Conservation (phyloP, 2,797 vertebrate species). For the Masticophis lateralis region DNA sequence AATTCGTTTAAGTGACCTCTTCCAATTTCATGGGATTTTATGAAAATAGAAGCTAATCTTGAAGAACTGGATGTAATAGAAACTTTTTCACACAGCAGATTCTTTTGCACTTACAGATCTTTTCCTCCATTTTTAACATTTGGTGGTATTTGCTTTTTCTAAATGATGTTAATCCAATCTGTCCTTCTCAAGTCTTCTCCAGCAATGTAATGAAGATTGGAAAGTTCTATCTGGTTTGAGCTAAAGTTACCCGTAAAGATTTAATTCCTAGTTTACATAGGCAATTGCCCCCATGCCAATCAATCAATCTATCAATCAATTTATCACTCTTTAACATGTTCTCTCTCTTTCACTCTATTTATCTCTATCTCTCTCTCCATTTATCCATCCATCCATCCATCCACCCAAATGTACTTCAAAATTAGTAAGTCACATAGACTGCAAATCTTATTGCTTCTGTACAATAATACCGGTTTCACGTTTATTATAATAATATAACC, state of each 20-base stretch:
- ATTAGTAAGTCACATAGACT: neutral
- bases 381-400: neutral
- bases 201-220: neutral
- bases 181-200: neutral
- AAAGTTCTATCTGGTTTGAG: neutral
- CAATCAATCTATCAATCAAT: neutral
- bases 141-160: neutral
- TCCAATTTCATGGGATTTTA: neutral
- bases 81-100: neutral
- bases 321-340: neutral
- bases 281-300: neutral
- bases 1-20: neutral
- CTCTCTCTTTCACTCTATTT: neutral
- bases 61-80: neutral
- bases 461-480: neutral
- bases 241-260: neutral
- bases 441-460: neutral
- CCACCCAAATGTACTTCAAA: neutral
- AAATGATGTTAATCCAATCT: neutral
- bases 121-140: neutral
- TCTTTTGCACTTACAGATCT: neutral
- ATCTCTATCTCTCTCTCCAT: neutral
- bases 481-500: neutral
- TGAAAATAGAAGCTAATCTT: neutral
- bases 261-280: neutral